Evolutionary conservation across 2,888 invertebrate genomes (phyloP), one percentile per base, ranked within the genome.

Genomic region (Carterocephalus palaemon): DNA sequence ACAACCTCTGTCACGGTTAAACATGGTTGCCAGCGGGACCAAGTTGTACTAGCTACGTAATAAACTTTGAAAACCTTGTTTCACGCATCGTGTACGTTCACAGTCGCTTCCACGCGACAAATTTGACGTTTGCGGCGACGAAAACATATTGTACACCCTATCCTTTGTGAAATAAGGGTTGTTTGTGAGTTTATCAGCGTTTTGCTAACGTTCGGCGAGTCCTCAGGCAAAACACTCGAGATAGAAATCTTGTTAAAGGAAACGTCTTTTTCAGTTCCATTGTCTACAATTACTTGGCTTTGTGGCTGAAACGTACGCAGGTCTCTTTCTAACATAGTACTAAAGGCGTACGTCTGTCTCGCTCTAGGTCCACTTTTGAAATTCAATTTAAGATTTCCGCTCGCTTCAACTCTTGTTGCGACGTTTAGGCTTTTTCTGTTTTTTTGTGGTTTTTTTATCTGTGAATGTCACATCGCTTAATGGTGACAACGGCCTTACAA

Each of bases 221-320:
- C 78, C 79, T 74, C 67, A 67, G 78, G 84, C 80, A 76, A 78
- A 78, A 80, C 72, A 76, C 73, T 78, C 69, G 56, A 76, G 83
- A 83, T 84, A 77, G 76, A 72, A 80, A 84, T 85, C 85, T 83
- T 83, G 79, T 74, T 83, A 82, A 80, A 76, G 79, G 76, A 83
- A 80, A 83, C 72, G 85, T 85, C 85, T 85, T 85, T 85, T 84
- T 81, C 85, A 85, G 85, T 69, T 54, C 76, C 70, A 81, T 84
- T 85, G 84, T 85, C 82, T 83, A 85, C 84, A 85, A 82, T 84
- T 80, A 82, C 81, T 80, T 74, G 75, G 74, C 81, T 77, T 81
- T 83, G 77, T 79, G 69, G 61, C 62, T 70, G 61, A 59, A 66
- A 60, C 53, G 54, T 67, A 51, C 50, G 26, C 49, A 52, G 36